phyloP scores from a whole-genome alignment of 2,888 invertebrate species.

The Boloria selene region DNA sequence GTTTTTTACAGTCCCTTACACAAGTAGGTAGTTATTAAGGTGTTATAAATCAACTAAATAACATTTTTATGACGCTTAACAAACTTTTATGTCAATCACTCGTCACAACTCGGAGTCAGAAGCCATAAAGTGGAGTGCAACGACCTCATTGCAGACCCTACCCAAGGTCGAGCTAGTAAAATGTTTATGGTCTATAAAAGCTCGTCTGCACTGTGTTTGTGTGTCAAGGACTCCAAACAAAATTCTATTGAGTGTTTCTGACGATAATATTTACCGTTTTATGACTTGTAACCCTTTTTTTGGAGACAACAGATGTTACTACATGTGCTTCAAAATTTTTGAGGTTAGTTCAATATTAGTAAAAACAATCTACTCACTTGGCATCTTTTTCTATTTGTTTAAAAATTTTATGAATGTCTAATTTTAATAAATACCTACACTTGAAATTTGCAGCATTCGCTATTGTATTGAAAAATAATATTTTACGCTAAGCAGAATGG shows the following conservation, averaged over 20 bases:
- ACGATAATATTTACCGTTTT: constrained; percentile 35
- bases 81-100: constrained; percentile 39
- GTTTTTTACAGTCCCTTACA: too few species aligned
- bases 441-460: neutral
- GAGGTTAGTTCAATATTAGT: neutral
- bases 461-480: constrained; percentile 1
- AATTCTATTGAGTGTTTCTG: constrained; percentile 56
- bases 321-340: constrained; percentile 17
- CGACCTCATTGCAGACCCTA: constrained; percentile 80
- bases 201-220: constrained; percentile 78
- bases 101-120: constrained; percentile 54
- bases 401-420: too few species aligned
- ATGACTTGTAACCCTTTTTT: constrained; percentile 21
- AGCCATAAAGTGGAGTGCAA: constrained; percentile 73
- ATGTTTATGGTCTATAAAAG: constrained; percentile 81
- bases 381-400: neutral
- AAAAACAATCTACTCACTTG: neutral
- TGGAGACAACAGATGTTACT: constrained; percentile 26
- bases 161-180: constrained; percentile 81
- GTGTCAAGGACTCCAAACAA: constrained; percentile 79
- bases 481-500: constrained; percentile 35
- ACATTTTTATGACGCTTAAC: neutral
- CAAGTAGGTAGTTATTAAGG: too few species aligned
- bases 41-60: too few species aligned
- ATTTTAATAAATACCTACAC: neutral